phyloP scores from a whole-genome alignment of 2,113 vertebrate genomes.

The Rhodinocichla rosea region DNA sequence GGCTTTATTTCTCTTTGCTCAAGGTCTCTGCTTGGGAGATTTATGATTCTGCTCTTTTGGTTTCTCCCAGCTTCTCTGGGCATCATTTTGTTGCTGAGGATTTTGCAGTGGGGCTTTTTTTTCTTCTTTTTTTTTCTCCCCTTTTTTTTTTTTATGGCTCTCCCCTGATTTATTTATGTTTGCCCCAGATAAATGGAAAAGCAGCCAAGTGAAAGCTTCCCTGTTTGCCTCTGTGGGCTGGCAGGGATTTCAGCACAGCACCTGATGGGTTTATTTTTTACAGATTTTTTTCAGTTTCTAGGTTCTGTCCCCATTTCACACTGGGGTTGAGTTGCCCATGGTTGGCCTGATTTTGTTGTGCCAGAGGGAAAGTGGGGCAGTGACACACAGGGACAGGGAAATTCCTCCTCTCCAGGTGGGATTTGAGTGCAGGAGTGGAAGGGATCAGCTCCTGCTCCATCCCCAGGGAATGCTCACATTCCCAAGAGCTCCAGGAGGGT shows the following conservation, averaged over 20 bases:
- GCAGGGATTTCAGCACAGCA: not conserved
- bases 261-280: not conserved
- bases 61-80: not conserved
- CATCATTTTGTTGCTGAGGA: not conserved
- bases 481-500: not conserved
- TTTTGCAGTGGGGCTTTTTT: not conserved
- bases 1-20: not conserved
- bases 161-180: slow-evolving; percentile 21
- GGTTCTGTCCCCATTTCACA: not conserved
- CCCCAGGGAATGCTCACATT: not conserved
- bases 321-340: not conserved
- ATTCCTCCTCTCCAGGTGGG: not conserved
- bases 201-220: not conserved
- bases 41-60: slow-evolving; percentile 2
- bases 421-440: not conserved
- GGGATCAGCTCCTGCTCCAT: not conserved
- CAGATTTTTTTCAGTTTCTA: not conserved
- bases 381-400: not conserved
- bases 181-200: not conserved
- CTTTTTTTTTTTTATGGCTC: not conserved
- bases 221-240: not conserved
- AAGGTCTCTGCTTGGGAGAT: slow-evolving; percentile 4
- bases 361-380: not conserved
- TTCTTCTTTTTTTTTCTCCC: rapidly evolving
- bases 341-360: not conserved